Conservation (phyloP, 1,140 invertebrate species). For the Drosophila novamexicana region DNA sequence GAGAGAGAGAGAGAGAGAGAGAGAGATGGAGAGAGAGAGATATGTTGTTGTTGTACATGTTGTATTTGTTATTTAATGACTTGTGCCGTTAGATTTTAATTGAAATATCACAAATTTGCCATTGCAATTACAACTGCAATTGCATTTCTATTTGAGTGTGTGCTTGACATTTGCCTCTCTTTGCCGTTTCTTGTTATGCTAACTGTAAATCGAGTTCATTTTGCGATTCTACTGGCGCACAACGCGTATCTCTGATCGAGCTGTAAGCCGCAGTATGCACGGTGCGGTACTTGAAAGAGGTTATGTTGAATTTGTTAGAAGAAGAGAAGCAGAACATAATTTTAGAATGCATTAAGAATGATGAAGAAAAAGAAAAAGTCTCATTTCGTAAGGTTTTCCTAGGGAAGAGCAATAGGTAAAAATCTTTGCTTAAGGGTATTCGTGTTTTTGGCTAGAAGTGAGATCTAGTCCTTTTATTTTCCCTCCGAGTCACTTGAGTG, state of each 20-base stretch:
- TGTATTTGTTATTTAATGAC: constrained; percentile 74
- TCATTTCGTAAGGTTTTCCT: too few relatives aligned
- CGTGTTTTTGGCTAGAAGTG: too few relatives aligned
- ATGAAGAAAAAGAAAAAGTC: neutral
- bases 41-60: constrained; percentile 21
- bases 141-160: constrained; percentile 30
- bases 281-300: neutral
- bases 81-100: constrained; percentile 75
- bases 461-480: too few relatives aligned
- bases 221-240: neutral
- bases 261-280: neutral
- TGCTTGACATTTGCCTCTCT: constrained; percentile 5
- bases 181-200: neutral
- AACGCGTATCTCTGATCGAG: constrained; percentile 9
- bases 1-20: neutral
- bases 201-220: constrained; percentile 12
- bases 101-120: constrained; percentile 76
- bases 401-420: too few relatives aligned
- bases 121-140: constrained; percentile 18
- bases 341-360: neutral
- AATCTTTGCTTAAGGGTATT: too few relatives aligned
- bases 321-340: neutral
- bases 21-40: too few relatives aligned
- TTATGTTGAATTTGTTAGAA: too few relatives aligned
- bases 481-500: too few relatives aligned